Conservation (phyloP, 2,113 vertebrate genomes). For the Cottus gobio region DNA sequence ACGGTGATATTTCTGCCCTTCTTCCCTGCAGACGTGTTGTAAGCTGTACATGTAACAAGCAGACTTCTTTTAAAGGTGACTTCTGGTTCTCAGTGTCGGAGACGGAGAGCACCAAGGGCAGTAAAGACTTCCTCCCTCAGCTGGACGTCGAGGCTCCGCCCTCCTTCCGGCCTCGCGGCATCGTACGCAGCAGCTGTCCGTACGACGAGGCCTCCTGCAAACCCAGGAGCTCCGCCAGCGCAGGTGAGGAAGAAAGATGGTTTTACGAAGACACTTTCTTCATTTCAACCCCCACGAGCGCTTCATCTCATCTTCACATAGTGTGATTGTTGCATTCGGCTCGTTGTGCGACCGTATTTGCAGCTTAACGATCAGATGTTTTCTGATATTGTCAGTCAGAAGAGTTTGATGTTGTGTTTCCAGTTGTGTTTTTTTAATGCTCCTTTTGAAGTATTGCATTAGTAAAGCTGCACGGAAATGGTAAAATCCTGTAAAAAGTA, state of each 20-base stretch:
- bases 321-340: too few species aligned
- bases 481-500: too few species aligned
- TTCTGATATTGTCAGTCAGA: background rate
- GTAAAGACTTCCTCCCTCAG: slow-evolving; percentile 79
- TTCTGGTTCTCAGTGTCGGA: slow-evolving; percentile 74
- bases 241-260: slow-evolving; percentile 52
- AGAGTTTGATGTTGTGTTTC: too few species aligned
- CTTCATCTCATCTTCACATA: too few species aligned
- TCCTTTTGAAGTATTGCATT: too few species aligned
- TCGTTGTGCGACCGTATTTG: background rate
- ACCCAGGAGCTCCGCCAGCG: slow-evolving; percentile 63
- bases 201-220: slow-evolving; percentile 59
- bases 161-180: slow-evolving; percentile 66
- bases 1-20: too few species aligned
- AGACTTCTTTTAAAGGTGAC: background rate
- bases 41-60: background rate
- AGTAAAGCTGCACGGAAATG: too few species aligned
- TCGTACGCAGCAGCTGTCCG: slow-evolving; percentile 75
- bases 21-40: background rate
- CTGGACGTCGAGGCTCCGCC: slow-evolving; percentile 63
- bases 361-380: background rate
- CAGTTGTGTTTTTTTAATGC: too few species aligned
- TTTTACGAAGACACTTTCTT: too few species aligned
- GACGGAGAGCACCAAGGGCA: slow-evolving; percentile 79
- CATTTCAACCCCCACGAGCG: too few species aligned